Evolutionary conservation across 2,888 invertebrate genomes (phyloP), one percentile per base, ranked within the genome.

Genomic region (Linnaemya vulpina): DNA sequence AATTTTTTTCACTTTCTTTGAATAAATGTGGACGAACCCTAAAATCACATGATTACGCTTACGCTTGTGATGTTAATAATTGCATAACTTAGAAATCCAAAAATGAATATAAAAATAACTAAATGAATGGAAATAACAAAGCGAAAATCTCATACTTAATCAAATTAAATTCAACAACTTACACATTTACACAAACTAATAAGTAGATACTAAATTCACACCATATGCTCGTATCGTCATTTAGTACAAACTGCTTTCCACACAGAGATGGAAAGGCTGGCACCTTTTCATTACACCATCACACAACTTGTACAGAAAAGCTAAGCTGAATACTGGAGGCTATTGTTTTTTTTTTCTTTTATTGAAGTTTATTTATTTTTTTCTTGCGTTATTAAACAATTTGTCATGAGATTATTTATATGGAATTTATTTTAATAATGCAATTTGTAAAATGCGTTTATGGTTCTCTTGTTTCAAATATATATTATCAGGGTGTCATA

Each of bases 1-100:
- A 55, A 76, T 53, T 65, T 74, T 65, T 74, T 80, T 84, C 80
- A 84, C 73, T 83, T 84, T 81, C 65, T 17, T 77, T 77, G 15
- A 30, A 17, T 22, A 30, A 4, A 73, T 68, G 68, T 38, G 53
- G 55, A 53, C 58, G 30, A 67, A 51, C 63, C 83, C 70, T 71
- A 55, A 84, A 75, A 76, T 73, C 71, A 62, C 63, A 67, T 73
- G 73, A 68, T 62, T 43, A 20, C 15, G 25, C 4, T 13, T 11
- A 9, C 15, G 30, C 5, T 20, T 9, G 46, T 49, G 46, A 40
- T 51, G 22, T 60, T 73, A 49, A 70, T 62, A 71, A 67, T 76
- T 84, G 75, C 84, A 84, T 80, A 80, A 80, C 76, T 80, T 58
- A 62, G 51, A 79, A 67, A 68, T 2, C 53, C 38, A 25, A 51